Evolutionary conservation across 2,888 invertebrate species (phyloP).

Genomic region (Sarcophaga rosellei): DNA sequence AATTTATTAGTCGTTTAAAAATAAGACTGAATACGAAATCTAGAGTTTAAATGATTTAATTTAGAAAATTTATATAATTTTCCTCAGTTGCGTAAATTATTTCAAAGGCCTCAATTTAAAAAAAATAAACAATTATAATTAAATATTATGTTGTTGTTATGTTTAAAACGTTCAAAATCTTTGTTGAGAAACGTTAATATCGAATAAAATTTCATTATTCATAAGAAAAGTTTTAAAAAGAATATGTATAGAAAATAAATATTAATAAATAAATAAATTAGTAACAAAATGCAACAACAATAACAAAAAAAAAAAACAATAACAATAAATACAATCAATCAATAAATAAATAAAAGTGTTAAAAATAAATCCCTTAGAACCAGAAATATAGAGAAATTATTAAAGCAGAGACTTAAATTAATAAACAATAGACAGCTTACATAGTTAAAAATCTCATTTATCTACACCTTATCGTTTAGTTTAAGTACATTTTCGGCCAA

Average conservation of each 20-base stretch:
- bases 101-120: too few species aligned
- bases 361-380: constrained; percentile 13
- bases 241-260: not conserved
- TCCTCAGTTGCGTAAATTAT: too few species aligned
- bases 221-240: not conserved
- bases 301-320: constrained; percentile 1
- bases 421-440: not conserved
- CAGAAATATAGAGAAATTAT: not conserved
- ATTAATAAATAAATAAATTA: not conserved
- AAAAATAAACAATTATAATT: too few species aligned
- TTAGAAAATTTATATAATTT: too few species aligned
- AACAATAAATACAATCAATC: constrained; percentile 22
- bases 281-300: constrained; percentile 32
- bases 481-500: not conserved
- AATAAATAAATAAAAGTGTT: not conserved
- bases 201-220: not conserved
- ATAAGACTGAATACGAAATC: too few species aligned
- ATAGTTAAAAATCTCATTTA: not conserved
- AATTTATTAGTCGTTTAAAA: too few species aligned
- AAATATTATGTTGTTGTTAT: too few species aligned
- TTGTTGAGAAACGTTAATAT: not conserved
- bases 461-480: constrained; percentile 11
- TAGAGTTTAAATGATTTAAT: too few species aligned
- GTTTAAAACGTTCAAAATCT: not conserved
- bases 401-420: too few species aligned